Base-by-base conservation (phyloP, 2,888 invertebrate species). In the Alsophila aescularia region DNA sequence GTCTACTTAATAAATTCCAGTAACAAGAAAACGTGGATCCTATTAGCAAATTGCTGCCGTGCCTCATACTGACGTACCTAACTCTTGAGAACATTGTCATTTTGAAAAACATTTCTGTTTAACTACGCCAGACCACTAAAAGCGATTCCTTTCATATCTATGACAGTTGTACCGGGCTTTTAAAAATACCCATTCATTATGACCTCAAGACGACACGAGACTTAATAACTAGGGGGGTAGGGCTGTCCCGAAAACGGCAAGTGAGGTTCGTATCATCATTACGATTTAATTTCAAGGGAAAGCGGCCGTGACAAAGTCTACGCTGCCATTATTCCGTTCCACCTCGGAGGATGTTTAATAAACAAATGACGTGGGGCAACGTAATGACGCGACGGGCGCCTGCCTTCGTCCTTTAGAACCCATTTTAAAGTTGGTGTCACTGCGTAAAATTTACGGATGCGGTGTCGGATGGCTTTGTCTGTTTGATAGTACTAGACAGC, bases 271-370 rank as follows among this genome's bases (percentile, higher is more conserved):
- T 83, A 87, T 88, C 90, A 85, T 86, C 87, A 85, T 89, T 90
- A 87, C 85, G 80, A 87, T 90, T 90, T 87, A 89, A 90, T 89
- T 88, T 86, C 77, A 77, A 81, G 83, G 85, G 86, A 88, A 88
- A 85, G 83, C 84, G 85, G 75, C 82, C 85, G 80, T 85, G 87
- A 87, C 89, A 86, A 88, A 87, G 87, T 87, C 89, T 83, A 77
- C 79, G 75, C 69, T 73, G 76, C 87, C 86, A 90, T 90, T 90
- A 90, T 89, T 84, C 81, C 79, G 85, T 89, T 88, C 87, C 85
- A 86, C 87, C 87, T 87, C 83, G 79, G 79, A 83, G 87, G 85
- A 84, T 87, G 88, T 87, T 90, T 90, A 86, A 88, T 89, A 89
- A 89, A 89, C 90, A 89, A 89, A 90, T 89, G 89, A 89, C 83